Evolutionary conservation across 2,888 invertebrate species (phyloP), one percentile per base, ranked within the genome.

Genomic region (Cephus nigrinus): DNA sequence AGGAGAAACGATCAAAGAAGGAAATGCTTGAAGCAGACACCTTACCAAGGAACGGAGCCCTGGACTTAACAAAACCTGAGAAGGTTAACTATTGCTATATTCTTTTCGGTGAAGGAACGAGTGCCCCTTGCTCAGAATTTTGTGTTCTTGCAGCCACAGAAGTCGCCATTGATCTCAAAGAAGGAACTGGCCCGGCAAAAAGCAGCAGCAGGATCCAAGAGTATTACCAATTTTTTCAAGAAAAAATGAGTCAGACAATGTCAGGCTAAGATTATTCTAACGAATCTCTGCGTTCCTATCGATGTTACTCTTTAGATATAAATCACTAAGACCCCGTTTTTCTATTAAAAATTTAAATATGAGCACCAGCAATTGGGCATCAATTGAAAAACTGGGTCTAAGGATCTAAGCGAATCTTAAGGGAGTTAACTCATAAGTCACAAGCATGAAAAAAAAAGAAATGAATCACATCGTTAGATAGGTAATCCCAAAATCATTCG

Each of bases 171-270:
- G 35, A 85, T 94, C 78, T 93, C 94, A 72, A 93, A 95, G 12
- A 97, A 96, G 91, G 96, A 96, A 86, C 95, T 96, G 85, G 94
- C 95, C 0, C 92, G 95, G 84, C 94, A 94, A 85, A 97, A 96
- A 90, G 95, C 96, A 77, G 97, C 97, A 40, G 93, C 94, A 86
- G 96, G 96, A 75, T 95, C 95, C 36, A 97, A 96, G 92, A 95
- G 94, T 86, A 96, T 97, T 88, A 94, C 95, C 76, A 95, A 95
- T 55, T 97, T 96, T 92, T 97, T 97, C 90, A 94, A 94, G 84
- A 96, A 95, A 90, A 94, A 93, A 88, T 94, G 84, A 88, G 80
- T 76, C 76, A 74, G 55, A 69, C 69, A 30, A 0, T 12, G 78
- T 77, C 80, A 80, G 75, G 79, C 72, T 75, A 77, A 80, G 76